Base-by-base conservation (phyloP, 1,140 invertebrate genomes). In the Drosophila ironensis region DNA sequence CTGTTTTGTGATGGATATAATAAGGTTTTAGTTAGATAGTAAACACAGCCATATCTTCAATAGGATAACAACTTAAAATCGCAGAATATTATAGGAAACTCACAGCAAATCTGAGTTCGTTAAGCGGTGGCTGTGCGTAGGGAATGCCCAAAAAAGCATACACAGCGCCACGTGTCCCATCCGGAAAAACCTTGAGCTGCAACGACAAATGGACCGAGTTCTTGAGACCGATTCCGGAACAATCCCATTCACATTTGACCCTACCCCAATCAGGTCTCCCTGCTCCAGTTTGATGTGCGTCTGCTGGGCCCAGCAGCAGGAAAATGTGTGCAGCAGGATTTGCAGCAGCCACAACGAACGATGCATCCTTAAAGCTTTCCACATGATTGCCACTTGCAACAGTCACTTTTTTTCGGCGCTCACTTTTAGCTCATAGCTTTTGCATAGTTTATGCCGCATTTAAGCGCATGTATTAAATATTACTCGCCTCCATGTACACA, bases 81-180 rank as follows among this genome's bases (percentile, higher is more conserved):
- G n/a, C n/a, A n/a, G n/a, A n/a, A n/a, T n/a, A n/a, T 22, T 20
- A 20, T 24, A 12, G 22, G 3, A 24, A 3, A 71, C 86, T 81
- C 76, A 91, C 91, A 33, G 89, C 80, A 88, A 94, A 94, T 41
- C 94, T 81, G 2, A 94, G 89, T 19, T 91, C 80, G 0, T 92
- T 93, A 5, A 92, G 78, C 0, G 93, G 93, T 7, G 94, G 90
- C 27, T 92, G 91, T 0, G 94, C 94, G 87, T 95, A 95, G 0
- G 93, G 93, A 56, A 94, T 91, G 2, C 94, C 94, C 37, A 94
- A 86, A 80, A 93, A 95, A 2, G 92, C 92, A 63, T 93, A 92
- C 2, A 94, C 92, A 3, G 89, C 73, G 12, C 72, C 82, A 41
- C 88, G 72, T n/a, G 89, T 86, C 5, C 88, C 84, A 77, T 91